Conservation (phyloP, 92 coral and sea anemone genomes). For the Porites rus region DNA sequence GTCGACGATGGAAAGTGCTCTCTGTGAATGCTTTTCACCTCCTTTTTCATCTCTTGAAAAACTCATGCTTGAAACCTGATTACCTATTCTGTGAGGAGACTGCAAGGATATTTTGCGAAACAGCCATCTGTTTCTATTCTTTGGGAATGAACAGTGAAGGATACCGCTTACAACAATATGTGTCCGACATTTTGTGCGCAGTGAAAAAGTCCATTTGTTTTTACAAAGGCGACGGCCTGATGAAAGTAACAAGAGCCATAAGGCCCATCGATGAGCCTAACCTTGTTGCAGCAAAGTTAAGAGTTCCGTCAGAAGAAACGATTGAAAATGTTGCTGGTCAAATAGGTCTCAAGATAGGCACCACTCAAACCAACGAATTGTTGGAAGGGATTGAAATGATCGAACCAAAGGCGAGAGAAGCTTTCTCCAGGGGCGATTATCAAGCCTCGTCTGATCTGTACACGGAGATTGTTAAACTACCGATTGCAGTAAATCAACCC, state of each 20-base stretch:
- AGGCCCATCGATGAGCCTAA: not conserved
- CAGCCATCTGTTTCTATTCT: not conserved
- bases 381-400: not conserved
- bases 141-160: not conserved
- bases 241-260: not conserved
- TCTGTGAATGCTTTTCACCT: not conserved
- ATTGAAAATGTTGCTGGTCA: not conserved
- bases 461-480: not conserved
- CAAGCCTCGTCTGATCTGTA: not conserved
- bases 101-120: not conserved
- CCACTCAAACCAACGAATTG: not conserved
- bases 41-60: not conserved
- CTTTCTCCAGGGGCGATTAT: not conserved
- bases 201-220: not conserved
- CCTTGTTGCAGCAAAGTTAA: not conserved
- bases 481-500: too few relatives aligned
- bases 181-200: not conserved
- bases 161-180: not conserved
- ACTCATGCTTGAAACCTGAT: not conserved
- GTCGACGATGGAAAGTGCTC: not conserved
- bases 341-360: not conserved
- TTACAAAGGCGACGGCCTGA: not conserved
- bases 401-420: not conserved
- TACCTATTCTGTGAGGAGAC: not conserved
- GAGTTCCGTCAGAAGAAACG: not conserved